Conservation (phyloP, 2,797 vertebrate genomes). For the Lerista edwardsae region DNA sequence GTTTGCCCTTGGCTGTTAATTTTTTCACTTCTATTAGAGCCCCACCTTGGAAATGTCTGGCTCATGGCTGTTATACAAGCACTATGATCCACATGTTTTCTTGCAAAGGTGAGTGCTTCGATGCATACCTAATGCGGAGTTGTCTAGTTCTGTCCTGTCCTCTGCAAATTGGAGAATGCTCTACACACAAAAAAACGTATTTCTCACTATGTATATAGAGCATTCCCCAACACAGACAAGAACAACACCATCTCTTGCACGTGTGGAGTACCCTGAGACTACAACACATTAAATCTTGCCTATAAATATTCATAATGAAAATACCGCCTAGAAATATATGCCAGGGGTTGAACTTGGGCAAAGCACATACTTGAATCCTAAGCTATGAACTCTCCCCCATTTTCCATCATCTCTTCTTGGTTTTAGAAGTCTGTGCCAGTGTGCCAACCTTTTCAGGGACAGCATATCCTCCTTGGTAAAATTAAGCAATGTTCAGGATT, state of each 20-base stretch:
- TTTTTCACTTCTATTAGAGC: not conserved
- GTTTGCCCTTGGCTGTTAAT: not conserved
- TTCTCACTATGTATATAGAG: not conserved
- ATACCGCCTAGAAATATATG: too few species aligned
- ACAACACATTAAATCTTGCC: not conserved
- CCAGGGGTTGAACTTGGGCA: too few species aligned
- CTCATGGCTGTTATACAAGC: not conserved
- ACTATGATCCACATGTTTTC: not conserved
- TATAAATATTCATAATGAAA: too few species aligned
- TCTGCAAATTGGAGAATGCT: not conserved
- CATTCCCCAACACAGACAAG: not conserved
- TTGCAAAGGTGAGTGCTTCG: not conserved
- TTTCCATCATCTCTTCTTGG: not conserved
- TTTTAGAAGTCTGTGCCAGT: not conserved
- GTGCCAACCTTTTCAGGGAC: not conserved
- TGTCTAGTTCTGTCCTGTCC: not conserved
- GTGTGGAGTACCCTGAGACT: too few species aligned
- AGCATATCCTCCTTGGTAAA: constrained; percentile 20
- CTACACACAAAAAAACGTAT: not conserved
- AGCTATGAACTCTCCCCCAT: too few species aligned
- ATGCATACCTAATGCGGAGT: not conserved
- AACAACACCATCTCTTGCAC: too few species aligned
- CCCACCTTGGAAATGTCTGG: not conserved
- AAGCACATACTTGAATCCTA: too few species aligned
- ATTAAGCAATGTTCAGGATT: constrained; percentile 26